Evolutionary conservation across 2,888 invertebrate genomes (phyloP).

Genomic region (Caenorhabditis sp.): DNA sequence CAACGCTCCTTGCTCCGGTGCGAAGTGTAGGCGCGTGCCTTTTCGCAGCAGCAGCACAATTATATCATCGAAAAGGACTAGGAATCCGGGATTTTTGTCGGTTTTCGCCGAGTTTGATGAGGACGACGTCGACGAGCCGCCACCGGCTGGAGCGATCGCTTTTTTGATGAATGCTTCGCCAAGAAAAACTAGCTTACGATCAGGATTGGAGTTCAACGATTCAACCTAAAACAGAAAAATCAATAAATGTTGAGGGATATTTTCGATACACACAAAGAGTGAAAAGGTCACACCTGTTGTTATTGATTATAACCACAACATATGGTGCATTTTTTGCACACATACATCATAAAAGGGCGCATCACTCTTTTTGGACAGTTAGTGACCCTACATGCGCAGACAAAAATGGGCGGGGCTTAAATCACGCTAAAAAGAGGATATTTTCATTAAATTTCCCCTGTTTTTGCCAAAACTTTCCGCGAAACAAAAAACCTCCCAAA

Average conservation of each 20-base stretch:
- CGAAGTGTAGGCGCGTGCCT: constrained; percentile 29
- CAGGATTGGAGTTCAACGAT: constrained; percentile 16
- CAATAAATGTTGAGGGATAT: background rate
- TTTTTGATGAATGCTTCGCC: constrained; percentile 33
- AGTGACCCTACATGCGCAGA: too few relatives aligned
- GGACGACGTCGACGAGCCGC: constrained; percentile 11
- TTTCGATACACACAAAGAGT: too few relatives aligned
- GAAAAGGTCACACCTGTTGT: too few relatives aligned
- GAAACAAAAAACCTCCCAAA: too few relatives aligned
- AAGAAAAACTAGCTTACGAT: constrained; percentile 25
- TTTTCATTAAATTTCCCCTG: too few relatives aligned
- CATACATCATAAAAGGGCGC: too few relatives aligned
- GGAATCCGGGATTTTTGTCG: constrained; percentile 18
- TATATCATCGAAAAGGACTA: constrained; percentile 56
- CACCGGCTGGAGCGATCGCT: constrained; percentile 6
- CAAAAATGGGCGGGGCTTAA: too few relatives aligned
- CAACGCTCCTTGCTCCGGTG: constrained; percentile 50
- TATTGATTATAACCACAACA: too few relatives aligned
- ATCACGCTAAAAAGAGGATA: too few relatives aligned
- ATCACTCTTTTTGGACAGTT: too few relatives aligned
- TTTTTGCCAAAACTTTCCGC: too few relatives aligned
- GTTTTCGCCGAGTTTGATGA: constrained; percentile 14
- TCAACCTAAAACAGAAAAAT: constrained; percentile 21
- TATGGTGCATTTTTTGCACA: too few relatives aligned
- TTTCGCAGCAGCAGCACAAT: constrained; percentile 46